Evolutionary conservation across 2,113 vertebrate species (phyloP).

Genomic region (Entomyzon cyanotis): DNA sequence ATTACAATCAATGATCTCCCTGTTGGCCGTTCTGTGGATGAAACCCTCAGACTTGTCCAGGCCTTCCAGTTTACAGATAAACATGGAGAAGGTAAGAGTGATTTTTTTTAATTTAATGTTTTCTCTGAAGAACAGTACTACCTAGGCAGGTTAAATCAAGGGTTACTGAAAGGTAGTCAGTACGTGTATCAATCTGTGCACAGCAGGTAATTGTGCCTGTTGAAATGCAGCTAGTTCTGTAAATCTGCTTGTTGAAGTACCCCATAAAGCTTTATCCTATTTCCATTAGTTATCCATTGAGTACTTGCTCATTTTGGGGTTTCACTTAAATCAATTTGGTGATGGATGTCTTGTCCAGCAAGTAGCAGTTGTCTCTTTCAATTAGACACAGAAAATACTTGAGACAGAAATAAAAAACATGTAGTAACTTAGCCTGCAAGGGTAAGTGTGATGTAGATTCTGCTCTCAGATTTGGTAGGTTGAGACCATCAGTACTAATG

Average conservation of each 20-base stretch:
- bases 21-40: conserved; percentile 94
- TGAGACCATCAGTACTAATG: neutral
- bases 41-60: conserved; percentile 92
- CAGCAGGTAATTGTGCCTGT: neutral
- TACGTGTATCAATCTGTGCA: neutral
- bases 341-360: neutral
- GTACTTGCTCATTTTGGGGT: neutral
- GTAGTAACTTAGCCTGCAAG: neutral
- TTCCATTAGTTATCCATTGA: neutral
- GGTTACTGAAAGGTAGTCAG: neutral
- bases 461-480: neutral
- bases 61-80: conserved; percentile 98
- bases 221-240: neutral
- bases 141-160: neutral
- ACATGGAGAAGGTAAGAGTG: conserved; percentile 90
- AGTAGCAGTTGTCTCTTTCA: neutral
- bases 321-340: neutral
- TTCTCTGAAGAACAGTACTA: neutral
- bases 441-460: neutral
- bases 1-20: conserved; percentile 99
- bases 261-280: neutral
- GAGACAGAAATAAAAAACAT: neutral
- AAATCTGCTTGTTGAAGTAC: neutral
- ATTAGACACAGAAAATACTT: neutral
- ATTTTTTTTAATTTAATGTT: neutral